Evolutionary conservation across 2,797 vertebrate genomes (phyloP), one percentile per base, ranked within the genome.

Genomic region (Coendou prehensilis): DNA sequence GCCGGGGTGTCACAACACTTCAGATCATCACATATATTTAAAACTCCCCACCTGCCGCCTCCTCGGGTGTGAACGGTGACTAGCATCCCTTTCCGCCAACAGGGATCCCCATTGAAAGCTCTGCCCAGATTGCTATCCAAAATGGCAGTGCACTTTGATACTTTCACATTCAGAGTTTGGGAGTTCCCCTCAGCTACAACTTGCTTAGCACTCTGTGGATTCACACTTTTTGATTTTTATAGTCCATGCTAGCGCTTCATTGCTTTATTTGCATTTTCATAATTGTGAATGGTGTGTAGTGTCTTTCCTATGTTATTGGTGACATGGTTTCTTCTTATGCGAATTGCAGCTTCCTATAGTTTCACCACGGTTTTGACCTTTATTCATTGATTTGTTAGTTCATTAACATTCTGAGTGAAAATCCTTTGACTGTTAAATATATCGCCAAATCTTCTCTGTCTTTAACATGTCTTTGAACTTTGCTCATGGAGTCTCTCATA

Each of bases 341-440:
- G 78, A 89, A 56, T 67, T 57, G 33, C 23, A 59, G 76, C 63
- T 89, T 92, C 69, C 54, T 87, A 76, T 45, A n/a, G 84, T 50
- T 94, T 94, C 33, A 82, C 9, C 20, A 85, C 13, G 71, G 64
- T 82, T 79, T 64, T 81, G 91, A 90, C 81, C 54, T 93, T 96
- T 90, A 41, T 41, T 87, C 80, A 92, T 81, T 84, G 61, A 95
- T 91, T 89, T 92, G 8, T 33, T 87, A 80, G 61, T 69, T 92
- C 81, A 76, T 41, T 95, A 64, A 89, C 89, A 95, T 71, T 93
- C 93, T 90, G 37, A 92, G 41, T 82, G 64, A 91, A 95, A 89
- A 91, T 86, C 28, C n/a, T 61, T 91, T 64, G 30, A 91, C 22
- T 41, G 26, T 59, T 47, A 91, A 56, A 47, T 85, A 61, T 57